phyloP scores from a whole-genome alignment of 1,140 invertebrate species.

The Batillaria attramentaria region DNA sequence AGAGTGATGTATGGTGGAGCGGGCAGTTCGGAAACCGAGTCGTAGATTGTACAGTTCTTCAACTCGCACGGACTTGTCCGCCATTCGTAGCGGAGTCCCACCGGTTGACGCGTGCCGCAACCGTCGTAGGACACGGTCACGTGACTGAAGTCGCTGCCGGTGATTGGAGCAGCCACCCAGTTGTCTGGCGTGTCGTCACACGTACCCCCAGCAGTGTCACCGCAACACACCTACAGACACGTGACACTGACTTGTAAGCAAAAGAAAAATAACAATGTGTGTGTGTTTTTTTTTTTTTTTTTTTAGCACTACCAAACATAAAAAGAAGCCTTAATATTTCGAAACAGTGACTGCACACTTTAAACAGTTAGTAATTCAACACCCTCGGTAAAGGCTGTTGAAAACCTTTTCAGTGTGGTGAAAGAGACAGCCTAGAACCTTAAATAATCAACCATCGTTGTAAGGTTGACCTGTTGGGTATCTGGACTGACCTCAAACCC shows the following conservation, averaged over 20 bases:
- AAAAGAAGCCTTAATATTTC: no score
- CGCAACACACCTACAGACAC: constrained; percentile 52
- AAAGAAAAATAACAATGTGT: no score
- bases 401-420: no score
- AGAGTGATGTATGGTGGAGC: constrained; percentile 39
- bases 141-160: constrained; percentile 22
- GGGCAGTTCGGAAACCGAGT: constrained; percentile 35
- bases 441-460: no score
- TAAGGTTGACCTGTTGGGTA: no score
- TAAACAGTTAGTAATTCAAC: no score
- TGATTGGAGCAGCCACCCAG: constrained; percentile 46
- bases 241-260: no score
- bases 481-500: constrained; percentile 3
- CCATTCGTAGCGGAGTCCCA: constrained; percentile 48
- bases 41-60: constrained; percentile 45
- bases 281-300: no score
- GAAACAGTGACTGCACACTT: no score
- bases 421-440: no score
- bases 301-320: no score
- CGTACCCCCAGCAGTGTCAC: constrained; percentile 8
- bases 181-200: constrained; percentile 12
- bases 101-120: constrained; percentile 27
- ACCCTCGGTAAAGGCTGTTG: no score
- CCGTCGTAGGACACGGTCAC: constrained; percentile 38
- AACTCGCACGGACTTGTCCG: constrained; percentile 45